Conservation (phyloP, 2,888 invertebrate species). For the Xestoiulus laeticollis region DNA sequence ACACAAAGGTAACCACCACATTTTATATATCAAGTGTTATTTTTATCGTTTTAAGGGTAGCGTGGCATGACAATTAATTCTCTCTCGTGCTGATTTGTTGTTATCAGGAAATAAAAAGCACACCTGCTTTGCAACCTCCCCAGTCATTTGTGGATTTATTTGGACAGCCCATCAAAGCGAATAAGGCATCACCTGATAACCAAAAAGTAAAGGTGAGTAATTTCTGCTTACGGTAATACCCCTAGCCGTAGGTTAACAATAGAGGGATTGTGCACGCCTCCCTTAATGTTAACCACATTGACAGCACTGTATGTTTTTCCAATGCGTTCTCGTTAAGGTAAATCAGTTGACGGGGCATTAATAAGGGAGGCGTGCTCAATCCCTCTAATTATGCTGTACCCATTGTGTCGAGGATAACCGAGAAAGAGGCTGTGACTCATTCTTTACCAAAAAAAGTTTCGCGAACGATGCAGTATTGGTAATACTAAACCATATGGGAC, state of each 20-base stretch:
- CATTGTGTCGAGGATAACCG: no score
- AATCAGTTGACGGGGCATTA: no score
- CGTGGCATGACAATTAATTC: neutral
- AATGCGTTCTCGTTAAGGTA: no score
- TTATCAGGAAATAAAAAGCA: constrained; percentile 46
- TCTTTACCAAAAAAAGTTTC: no score
- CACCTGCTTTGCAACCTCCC: constrained; percentile 59
- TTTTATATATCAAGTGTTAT: neutral
- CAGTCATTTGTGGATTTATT: constrained; percentile 81
- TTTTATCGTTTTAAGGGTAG: neutral
- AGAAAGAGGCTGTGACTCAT: no score
- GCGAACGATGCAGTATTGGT: no score
- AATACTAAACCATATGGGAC: no score
- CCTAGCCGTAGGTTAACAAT: neutral
- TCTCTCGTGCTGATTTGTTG: neutral
- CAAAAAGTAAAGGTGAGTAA: constrained; percentile 66
- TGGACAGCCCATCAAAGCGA: constrained; percentile 82
- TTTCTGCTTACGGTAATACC: neutral
- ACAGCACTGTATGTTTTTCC: no score
- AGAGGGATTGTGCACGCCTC: no score
- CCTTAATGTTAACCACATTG: no score
- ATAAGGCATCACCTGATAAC: constrained; percentile 75
- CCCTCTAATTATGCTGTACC: no score
- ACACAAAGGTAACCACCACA: neutral
- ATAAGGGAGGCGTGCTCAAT: no score